Conservation (phyloP, 1,140 invertebrate species). For the Lepidurus couesii region DNA sequence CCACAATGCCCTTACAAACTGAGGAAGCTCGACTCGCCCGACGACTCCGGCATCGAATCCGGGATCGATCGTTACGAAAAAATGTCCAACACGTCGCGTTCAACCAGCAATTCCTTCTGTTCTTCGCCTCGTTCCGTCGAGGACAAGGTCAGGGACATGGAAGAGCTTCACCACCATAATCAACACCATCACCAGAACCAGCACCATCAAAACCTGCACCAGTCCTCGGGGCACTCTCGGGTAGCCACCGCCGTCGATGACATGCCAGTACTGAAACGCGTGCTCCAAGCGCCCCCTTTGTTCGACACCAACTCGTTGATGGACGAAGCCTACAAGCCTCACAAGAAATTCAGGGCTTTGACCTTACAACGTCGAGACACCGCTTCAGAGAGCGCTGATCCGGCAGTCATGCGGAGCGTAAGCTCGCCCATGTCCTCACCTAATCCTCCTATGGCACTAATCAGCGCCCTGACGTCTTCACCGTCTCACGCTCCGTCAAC, state of each 20-base stretch:
- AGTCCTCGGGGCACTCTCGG: not conserved
- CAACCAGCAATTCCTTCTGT: slow-evolving; percentile 41
- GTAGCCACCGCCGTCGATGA: slow-evolving; percentile 59
- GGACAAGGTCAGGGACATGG: slow-evolving; percentile 53
- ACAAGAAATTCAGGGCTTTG: slow-evolving; percentile 79
- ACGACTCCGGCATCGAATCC: slow-evolving; percentile 85
- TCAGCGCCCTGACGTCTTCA: slow-evolving; percentile 27
- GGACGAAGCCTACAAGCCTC: slow-evolving; percentile 90
- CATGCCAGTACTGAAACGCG: slow-evolving; percentile 87
- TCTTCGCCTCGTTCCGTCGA: slow-evolving; percentile 61
- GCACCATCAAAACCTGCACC: slow-evolving; percentile 33
- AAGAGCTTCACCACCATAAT: slow-evolving; percentile 53
- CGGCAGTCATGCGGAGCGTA: not conserved
- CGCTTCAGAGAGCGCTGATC: slow-evolving; percentile 28
- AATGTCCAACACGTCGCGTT: slow-evolving; percentile 51
- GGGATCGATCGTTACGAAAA: slow-evolving; percentile 67
- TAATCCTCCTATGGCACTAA: slow-evolving; percentile 1
- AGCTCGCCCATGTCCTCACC: slow-evolving; percentile 30
- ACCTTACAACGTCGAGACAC: slow-evolving; percentile 34
- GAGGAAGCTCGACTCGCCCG: slow-evolving; percentile 78
- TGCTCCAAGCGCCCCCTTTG: slow-evolving; percentile 81
- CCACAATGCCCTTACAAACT: slow-evolving; percentile 41
- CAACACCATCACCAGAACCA: slow-evolving; percentile 34
- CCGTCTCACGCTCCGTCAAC: not conserved
- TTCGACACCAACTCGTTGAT: slow-evolving; percentile 82